Percentiles rank a stretch among this genome's conserved stretches.
Evolutionary conservation across 53 echinoderm and acorn worm species (phyloP).

Genomic region (Actinopyga echinites): DNA sequence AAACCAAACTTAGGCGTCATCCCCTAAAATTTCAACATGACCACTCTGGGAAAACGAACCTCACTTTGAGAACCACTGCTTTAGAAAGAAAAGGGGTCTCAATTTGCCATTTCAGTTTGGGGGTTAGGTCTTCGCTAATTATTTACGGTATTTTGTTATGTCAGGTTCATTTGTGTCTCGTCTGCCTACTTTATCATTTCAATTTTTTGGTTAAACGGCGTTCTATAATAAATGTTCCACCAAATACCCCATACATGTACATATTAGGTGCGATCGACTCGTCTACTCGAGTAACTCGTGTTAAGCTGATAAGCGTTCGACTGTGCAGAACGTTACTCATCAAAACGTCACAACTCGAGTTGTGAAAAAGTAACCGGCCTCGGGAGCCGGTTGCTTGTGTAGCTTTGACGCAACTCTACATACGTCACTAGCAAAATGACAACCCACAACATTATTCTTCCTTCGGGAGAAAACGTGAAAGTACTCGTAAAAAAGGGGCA

Average conservation of each 20-base stretch:
- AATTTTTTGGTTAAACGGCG: no score
- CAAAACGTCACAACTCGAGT: slow-evolving; percentile 34
- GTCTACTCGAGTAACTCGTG: slow-evolving; percentile 8
- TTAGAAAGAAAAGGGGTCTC: no score
- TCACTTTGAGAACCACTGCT: no score
- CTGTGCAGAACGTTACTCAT: not conserved
- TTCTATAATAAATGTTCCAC: not conserved
- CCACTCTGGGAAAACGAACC: no score
- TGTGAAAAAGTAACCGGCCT: not conserved
- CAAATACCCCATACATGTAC: not conserved
- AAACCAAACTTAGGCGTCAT: no score
- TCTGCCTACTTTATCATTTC: no score
- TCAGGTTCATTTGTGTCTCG: no score
- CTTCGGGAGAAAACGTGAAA: not conserved
- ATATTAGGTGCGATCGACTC: slow-evolving; percentile 11
- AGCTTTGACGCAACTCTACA: not conserved
- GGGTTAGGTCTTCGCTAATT: no score
- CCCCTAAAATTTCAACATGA: no score
- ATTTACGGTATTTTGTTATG: no score
- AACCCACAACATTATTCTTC: not conserved
- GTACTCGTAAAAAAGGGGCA: not conserved
- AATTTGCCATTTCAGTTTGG: no score
- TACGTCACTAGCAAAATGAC: slow-evolving; percentile 2
- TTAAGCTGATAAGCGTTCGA: slow-evolving; percentile 23
- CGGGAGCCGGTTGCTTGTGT: slow-evolving; percentile 16